These are phyloP conservation scores for Thalassophryne amazonica DNA, from an alignment of 2,797 vertebrate species.

Conservation along the genomic window DNA sequence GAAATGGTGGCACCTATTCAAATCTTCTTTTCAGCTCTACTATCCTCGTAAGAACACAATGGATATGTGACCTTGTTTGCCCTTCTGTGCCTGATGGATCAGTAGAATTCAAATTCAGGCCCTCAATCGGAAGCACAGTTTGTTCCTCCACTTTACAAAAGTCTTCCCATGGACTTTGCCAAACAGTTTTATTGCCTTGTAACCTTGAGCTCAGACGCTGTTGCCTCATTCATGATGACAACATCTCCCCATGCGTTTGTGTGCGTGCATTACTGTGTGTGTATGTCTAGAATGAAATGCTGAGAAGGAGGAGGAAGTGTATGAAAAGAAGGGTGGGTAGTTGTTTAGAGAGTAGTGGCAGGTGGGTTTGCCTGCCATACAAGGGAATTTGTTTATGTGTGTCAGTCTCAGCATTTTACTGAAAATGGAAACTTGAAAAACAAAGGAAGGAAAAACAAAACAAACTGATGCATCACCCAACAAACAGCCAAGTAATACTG, in stretches of 20 bases:
- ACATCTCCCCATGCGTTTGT: slow-evolving; percentile 40
- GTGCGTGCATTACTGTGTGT: slow-evolving; percentile 14
- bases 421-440: no score
- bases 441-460: no score
- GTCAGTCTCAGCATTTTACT: no score
- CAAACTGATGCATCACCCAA: no score
- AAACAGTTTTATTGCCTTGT: slow-evolving; percentile 71
- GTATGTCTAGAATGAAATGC: not conserved
- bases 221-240: slow-evolving; percentile 63
- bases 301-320: slow-evolving; percentile 11
- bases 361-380: slow-evolving; percentile 29
- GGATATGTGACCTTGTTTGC: slow-evolving; percentile 70
- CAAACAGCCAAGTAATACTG: no score
- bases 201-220: slow-evolving; percentile 67
- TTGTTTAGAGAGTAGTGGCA: slow-evolving; percentile 16
- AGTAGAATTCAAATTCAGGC: slow-evolving; percentile 53
- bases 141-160: slow-evolving; percentile 53
- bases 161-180: slow-evolving; percentile 67
- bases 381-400: not conserved
- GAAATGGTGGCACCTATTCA: slow-evolving; percentile 57
- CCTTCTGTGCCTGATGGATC: slow-evolving; percentile 45
- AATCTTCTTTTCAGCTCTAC: slow-evolving; percentile 65
- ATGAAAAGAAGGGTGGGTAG: not conserved
- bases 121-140: slow-evolving; percentile 51
- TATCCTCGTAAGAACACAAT: slow-evolving; percentile 55